Conservation (phyloP, 2,888 invertebrate genomes). For the Protonemura montana region DNA sequence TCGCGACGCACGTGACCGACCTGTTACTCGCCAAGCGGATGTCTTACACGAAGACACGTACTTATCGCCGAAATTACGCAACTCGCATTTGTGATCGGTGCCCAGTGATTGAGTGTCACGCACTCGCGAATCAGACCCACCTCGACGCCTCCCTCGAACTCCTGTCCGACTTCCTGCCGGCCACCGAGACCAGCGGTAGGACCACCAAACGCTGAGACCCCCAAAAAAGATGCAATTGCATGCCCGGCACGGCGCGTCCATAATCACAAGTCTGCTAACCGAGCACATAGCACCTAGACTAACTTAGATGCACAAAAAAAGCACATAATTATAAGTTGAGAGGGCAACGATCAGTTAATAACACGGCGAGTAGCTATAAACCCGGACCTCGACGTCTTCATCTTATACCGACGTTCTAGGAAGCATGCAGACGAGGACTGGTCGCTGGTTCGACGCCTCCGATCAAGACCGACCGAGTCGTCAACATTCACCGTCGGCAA, state of each 20-base stretch:
- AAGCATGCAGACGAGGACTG: not conserved
- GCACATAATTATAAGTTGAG: not conserved
- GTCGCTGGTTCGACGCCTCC: not conserved
- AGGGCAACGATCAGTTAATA: conserved; percentile 5
- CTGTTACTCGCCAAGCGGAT: not conserved
- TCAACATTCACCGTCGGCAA: not conserved
- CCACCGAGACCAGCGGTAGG: too few relatives aligned
- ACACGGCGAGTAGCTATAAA: not conserved
- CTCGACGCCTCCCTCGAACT: not conserved
- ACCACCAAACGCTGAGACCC: too few relatives aligned
- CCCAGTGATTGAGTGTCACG: not conserved
- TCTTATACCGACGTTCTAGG: not conserved
- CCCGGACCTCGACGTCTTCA: not conserved
- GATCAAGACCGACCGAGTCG: not conserved
- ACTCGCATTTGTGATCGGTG: not conserved
- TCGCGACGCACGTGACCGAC: not conserved
- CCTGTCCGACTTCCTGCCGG: not conserved
- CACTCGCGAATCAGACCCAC: not conserved
- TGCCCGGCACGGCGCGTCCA: not conserved
- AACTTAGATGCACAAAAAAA: not conserved
- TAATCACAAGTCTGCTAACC: not conserved
- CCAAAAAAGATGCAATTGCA: not conserved
- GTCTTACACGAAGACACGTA: not conserved
- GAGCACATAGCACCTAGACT: not conserved
- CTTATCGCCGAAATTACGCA: not conserved